Base-by-base conservation (phyloP, 1,140 invertebrate species). In the Cyclargus thomasi region DNA sequence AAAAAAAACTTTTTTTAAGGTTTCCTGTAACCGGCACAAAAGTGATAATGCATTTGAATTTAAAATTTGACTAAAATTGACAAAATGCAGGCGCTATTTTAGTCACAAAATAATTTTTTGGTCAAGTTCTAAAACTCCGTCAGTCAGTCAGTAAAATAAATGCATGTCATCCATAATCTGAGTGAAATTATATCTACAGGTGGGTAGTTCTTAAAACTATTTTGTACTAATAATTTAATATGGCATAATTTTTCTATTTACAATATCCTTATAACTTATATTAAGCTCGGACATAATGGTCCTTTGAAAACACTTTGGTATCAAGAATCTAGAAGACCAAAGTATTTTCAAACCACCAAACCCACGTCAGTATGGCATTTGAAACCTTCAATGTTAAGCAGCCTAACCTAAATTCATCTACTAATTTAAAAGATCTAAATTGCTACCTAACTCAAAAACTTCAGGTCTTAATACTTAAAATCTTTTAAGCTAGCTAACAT, bases 191-290 rank as follows among this genome's bases (percentile, higher is more conserved):
- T 47, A 67, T 70, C 36, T 73, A 80, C 63, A 83, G 81, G 81
- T 83, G 81, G 81, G 81, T 77, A 69, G 70, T 70, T 69, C 57
- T 70, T 67, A 69, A 69, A 72, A 67, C 72, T 81, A 78, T 67
- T 74, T 81, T 80, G 80, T 81, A 81, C 80, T 81, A 70, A 73
- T 79, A 74, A 75, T 67, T 70, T 80, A 82, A 76, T 81, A 83
- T 83, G 79, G 79, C 79, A 74, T 74, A 70, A 62, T 75, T 69
- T 74, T 67, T 78, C 18, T 80, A 82, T 82, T 67, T 79, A 81
- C 76, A 82, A 63, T 53, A 72, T 36, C 23, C 36, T 64, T 47
- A 68, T 63, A 69, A 66, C 64, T 65, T 65, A 62, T 70, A 55
- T 47, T 10, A 36, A n/a, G 29, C 36, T 35, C 17, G 63, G n/a